Evolutionary conservation across 2,797 vertebrate species (phyloP).

Genomic region (Spatula versicolor): DNA sequence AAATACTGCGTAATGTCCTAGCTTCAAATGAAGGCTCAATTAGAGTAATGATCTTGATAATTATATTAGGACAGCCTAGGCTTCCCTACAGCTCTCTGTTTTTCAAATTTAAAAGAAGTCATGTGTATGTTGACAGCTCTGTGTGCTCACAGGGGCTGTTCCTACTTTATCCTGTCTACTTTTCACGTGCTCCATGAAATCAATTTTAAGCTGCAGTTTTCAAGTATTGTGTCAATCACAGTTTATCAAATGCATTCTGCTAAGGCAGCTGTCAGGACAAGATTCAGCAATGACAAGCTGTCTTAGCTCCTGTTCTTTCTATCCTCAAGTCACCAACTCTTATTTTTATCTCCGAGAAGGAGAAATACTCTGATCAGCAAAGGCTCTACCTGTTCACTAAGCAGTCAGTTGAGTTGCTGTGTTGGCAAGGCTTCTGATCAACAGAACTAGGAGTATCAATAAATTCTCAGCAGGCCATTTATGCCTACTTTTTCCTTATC

Average conservation of each 20-base stretch:
- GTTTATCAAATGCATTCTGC: conserved; percentile 75
- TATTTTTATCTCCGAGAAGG: conserved; percentile 68
- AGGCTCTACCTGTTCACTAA: conserved; percentile 58
- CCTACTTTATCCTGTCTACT: conserved; percentile 62
- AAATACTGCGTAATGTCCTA: neutral
- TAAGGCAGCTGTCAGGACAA: conserved; percentile 74
- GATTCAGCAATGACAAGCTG: conserved; percentile 69
- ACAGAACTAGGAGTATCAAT: conserved; percentile 46
- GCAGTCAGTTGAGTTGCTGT: conserved; percentile 21
- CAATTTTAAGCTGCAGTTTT: conserved; percentile 67
- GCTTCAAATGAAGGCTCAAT: neutral
- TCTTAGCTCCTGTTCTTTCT: conserved; percentile 66
- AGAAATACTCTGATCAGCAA: conserved; percentile 51
- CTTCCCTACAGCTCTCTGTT: neutral
- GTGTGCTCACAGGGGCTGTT: conserved; percentile 43
- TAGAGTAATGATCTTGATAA: conserved; percentile 19
- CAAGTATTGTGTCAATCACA: conserved; percentile 76
- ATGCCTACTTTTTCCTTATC: conserved; percentile 66
- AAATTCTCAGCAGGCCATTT: conserved; percentile 67
- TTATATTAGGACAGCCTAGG: conserved; percentile 3
- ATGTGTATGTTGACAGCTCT: conserved; percentile 13
- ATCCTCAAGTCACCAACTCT: conserved; percentile 56
- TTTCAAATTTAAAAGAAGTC: conserved; percentile 1
- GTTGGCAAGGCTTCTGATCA: conserved; percentile 57
- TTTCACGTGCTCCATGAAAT: conserved; percentile 54